These are phyloP conservation scores for Drosophila merina DNA, from an alignment of 2,888 invertebrate species.

Conservation along the genomic window DNA sequence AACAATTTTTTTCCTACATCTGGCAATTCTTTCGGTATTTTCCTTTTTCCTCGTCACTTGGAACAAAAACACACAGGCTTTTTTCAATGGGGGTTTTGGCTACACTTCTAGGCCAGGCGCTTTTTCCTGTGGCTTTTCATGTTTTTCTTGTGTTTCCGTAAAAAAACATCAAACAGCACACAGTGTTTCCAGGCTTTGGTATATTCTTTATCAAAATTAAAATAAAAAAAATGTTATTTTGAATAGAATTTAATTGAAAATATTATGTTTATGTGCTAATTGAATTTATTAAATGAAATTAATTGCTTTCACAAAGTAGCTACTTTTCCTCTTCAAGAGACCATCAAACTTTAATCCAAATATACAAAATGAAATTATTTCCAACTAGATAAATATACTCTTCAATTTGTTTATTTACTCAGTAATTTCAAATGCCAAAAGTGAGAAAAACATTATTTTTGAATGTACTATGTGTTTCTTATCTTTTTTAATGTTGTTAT, in stretches of 20 bases:
- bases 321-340: neutral
- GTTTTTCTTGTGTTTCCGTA: constrained; percentile 2
- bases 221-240: neutral
- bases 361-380: constrained; percentile 1
- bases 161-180: constrained; percentile 27
- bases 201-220: constrained; percentile 4
- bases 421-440: constrained; percentile 1
- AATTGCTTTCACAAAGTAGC: neutral
- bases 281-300: neutral
- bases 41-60: constrained; percentile 17
- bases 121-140: constrained; percentile 18
- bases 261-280: neutral
- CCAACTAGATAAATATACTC: neutral
- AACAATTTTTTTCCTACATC: constrained; percentile 25
- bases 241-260: neutral
- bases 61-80: constrained; percentile 9
- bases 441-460: neutral
- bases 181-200: neutral
- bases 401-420: neutral
- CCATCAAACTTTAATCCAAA: neutral
- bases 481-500: neutral
- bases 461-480: neutral
- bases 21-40: constrained; percentile 18
- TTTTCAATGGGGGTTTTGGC: constrained; percentile 16
- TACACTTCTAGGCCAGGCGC: neutral